phyloP scores from a whole-genome alignment of 2,888 invertebrate species.

The Megamerina dolium region DNA sequence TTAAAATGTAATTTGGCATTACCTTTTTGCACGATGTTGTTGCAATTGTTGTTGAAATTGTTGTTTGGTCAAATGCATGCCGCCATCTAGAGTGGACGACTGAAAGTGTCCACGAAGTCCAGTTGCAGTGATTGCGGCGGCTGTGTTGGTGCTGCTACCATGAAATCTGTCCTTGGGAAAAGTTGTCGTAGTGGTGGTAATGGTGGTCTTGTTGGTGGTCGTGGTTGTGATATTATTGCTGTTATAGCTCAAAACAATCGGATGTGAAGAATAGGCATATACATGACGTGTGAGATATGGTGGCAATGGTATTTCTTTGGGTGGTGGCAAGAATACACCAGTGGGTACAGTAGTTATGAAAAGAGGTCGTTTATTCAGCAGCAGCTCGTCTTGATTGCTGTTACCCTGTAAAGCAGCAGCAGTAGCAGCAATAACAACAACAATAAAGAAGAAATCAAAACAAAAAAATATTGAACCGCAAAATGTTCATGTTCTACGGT shows the following conservation, averaged over 20 bases:
- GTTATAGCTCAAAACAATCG: conserved; percentile 41
- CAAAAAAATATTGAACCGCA: no score
- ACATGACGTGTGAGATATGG: conserved; percentile 48
- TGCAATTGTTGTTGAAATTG: conserved; percentile 39
- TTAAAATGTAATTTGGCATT: no score
- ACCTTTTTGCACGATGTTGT: conserved; percentile 37
- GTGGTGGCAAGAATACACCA: conserved; percentile 73
- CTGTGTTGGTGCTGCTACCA: conserved; percentile 9
- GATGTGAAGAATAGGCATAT: conserved; percentile 63
- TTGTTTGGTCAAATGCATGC: conserved; percentile 35
- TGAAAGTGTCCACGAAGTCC: neutral
- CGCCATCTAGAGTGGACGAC: conserved; percentile 23
- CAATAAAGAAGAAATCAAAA: no score
- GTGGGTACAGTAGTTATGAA: conserved; percentile 77
- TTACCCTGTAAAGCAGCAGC: conserved; percentile 37
- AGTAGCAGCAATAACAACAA: no score
- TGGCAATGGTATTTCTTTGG: conserved; percentile 52
- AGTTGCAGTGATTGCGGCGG: conserved; percentile 4
- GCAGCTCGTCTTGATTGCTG: conserved; percentile 27
- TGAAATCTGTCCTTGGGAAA: conserved; percentile 15
- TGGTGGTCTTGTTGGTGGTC: conserved; percentile 1
- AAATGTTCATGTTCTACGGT: no score
- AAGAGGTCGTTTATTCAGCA: conserved; percentile 52
- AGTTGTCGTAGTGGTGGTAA: conserved; percentile 8
- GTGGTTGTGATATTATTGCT: conserved; percentile 11